Evolutionary conservation across 2,888 invertebrate genomes (phyloP), one percentile per base, ranked within the genome.

Genomic region (Pimpla rufipes): DNA sequence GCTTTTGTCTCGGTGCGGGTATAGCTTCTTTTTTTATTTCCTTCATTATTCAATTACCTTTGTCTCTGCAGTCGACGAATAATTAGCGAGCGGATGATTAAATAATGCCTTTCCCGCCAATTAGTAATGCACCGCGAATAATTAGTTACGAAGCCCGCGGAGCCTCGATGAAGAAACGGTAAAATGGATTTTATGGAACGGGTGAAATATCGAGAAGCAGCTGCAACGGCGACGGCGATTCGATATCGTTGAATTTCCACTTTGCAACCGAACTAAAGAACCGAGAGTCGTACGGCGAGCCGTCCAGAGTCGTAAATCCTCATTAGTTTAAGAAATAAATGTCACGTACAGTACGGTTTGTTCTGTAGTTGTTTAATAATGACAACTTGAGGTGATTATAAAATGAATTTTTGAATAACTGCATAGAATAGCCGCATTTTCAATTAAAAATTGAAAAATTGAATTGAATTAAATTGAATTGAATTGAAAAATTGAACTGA

Each of bases 81-180:
- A 75, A 70, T 75, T 78, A 52, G 50, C 47, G 45, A 50, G 35
- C 18, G 57, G 55, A 57, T 79, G 62, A 77, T 75, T 79, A 70
- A 79, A 67, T 10, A 57, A 74, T 45, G 67, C 47, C n/a, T 35
- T 47, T 59, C 67, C 11, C 45, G 42, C n/a, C 55, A 64, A 79
- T 75, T 73, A 71, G 59, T 55, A 57, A 79, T 16, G 70, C 62
- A 47, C 16, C 64, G 55, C 70, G 55, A 55, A 79, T 75, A 79
- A 83, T 74, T 18, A 50, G 35, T 40, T 40, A 50, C 62, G 16
- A 40, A 18, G 45, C 11, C 10, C 11, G 7, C 47, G 35, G 40
- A 29, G 45, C 42, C 42, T 18, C 23, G 52, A 73, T 59, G 57
- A 52, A 78, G 29, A 23, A 29, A 50, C 42, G 29, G 23, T 21